Conservation (phyloP, 2,113 vertebrate species). For the Petrocephalus zakoni region DNA sequence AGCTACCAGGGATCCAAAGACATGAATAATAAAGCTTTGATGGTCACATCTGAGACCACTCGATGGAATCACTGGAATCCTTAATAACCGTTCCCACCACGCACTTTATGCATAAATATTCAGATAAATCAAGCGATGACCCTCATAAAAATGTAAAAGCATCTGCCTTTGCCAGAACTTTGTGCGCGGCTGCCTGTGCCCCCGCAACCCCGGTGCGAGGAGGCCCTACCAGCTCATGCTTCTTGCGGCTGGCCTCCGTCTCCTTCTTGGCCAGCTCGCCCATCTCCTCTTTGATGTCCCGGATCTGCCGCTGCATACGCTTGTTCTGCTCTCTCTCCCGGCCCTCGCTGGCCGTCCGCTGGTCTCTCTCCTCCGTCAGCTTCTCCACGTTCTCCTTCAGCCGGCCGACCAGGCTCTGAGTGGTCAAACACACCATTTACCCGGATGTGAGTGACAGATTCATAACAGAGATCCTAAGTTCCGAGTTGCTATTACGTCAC, state of each 20-base stretch:
- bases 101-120: neutral
- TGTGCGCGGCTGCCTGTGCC: neutral
- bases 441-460: neutral
- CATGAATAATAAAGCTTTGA: neutral
- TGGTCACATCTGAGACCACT: neutral
- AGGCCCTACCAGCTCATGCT: slow-evolving; percentile 82
- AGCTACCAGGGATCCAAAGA: neutral
- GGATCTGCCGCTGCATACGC: slow-evolving; percentile 83
- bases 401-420: slow-evolving; percentile 75
- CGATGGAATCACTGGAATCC: neutral
- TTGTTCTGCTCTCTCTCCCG: slow-evolving; percentile 96
- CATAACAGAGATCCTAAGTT: neutral
- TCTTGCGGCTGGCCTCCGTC: slow-evolving; percentile 88
- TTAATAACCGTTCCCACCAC: neutral
- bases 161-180: neutral
- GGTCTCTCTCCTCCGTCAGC: slow-evolving; percentile 87
- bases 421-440: neutral
- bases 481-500: neutral
- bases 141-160: slow-evolving; percentile 1
- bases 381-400: slow-evolving; percentile 96
- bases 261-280: slow-evolving; percentile 88
- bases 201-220: neutral
- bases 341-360: slow-evolving; percentile 75
- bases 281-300: slow-evolving; percentile 89
- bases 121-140: neutral